Evolutionary conservation across 2,888 invertebrate species (phyloP).

Genomic region (Amblyjoppa proteus): DNA sequence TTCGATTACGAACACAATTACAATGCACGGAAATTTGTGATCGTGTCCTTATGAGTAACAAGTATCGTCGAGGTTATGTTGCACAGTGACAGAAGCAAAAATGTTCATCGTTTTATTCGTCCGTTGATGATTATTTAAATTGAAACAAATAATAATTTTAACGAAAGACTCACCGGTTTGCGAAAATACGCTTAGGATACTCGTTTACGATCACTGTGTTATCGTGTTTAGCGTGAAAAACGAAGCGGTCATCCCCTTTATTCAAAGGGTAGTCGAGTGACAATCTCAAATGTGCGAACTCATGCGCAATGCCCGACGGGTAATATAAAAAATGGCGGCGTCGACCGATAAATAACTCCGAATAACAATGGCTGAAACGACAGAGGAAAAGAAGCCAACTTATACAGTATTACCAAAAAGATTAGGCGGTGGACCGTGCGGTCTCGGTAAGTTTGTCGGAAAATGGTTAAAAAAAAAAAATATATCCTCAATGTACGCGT

Average conservation of each 20-base stretch:
- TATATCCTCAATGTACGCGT: not conserved
- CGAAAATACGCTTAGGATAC: slow-evolving; percentile 38
- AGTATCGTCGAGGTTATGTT: slow-evolving; percentile 64
- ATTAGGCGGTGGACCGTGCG: slow-evolving; percentile 86
- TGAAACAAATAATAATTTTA: not conserved
- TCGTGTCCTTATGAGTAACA: slow-evolving; percentile 6
- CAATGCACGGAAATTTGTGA: not conserved
- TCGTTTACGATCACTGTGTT: slow-evolving; percentile 11
- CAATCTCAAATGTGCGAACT: slow-evolving; percentile 81
- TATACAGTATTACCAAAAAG: slow-evolving; percentile 84
- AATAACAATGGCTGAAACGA: slow-evolving; percentile 59
- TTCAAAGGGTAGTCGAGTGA: slow-evolving; percentile 68
- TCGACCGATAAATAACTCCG: slow-evolving; percentile 2
- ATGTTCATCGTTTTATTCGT: not conserved
- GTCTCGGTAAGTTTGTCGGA: slow-evolving; percentile 85
- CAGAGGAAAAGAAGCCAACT: not conserved
- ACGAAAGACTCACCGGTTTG: slow-evolving; percentile 41
- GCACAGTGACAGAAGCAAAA: slow-evolving; percentile 64
- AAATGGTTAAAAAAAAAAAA: not conserved
- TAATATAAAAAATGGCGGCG: slow-evolving; percentile 35
- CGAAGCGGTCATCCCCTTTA: slow-evolving; percentile 47
- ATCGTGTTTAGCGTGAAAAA: slow-evolving; percentile 45
- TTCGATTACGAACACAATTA: not conserved
- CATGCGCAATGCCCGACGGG: slow-evolving; percentile 74
- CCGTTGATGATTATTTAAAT: not conserved